phyloP scores from a whole-genome alignment of 2,113 vertebrate genomes.

The Dasypus novemcinctus region DNA sequence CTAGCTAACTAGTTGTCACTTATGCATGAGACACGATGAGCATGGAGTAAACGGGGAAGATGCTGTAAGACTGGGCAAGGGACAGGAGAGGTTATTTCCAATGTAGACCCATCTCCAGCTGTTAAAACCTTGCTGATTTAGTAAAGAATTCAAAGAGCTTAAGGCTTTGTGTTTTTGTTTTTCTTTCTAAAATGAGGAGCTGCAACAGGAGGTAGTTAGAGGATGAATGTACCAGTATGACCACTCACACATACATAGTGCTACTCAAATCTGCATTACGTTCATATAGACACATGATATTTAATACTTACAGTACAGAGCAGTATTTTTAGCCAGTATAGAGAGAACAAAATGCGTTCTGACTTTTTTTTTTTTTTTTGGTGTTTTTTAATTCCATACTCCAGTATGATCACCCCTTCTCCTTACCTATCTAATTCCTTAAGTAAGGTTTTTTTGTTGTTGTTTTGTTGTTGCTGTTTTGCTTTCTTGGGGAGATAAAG shows the following conservation, averaged over 20 bases:
- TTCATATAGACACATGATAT: conserved; percentile 92
- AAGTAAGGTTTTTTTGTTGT: conserved; percentile 1
- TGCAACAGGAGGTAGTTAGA: conserved; percentile 86
- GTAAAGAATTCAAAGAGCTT: conserved; percentile 93
- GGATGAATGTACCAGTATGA: conserved; percentile 87
- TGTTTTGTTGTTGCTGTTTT: not conserved
- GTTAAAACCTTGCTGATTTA: conserved; percentile 90
- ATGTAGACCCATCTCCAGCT: conserved; percentile 71
- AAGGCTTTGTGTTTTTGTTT: conserved; percentile 91
- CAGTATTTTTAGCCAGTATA: conserved; percentile 97
- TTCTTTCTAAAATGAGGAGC: conserved; percentile 41
- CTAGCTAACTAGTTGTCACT: conserved; percentile 88
- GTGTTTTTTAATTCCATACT: conserved; percentile 91
- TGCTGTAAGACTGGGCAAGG: not conserved
- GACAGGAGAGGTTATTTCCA: conserved; percentile 25
- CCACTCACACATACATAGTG: conserved; percentile 83
- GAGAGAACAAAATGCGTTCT: conserved; percentile 90
- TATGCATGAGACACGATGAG: conserved; percentile 79
- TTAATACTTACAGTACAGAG: conserved; percentile 98
- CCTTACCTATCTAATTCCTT: conserved; percentile 59
- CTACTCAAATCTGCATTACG: conserved; percentile 88
- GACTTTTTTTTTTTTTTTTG: conserved; percentile 59
- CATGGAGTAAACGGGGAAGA: conserved; percentile 60
- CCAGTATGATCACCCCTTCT: conserved; percentile 91
- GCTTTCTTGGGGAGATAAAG: too few relatives aligned